phyloP scores from a whole-genome alignment of 2,113 vertebrate genomes.

The Anser cygnoides region DNA sequence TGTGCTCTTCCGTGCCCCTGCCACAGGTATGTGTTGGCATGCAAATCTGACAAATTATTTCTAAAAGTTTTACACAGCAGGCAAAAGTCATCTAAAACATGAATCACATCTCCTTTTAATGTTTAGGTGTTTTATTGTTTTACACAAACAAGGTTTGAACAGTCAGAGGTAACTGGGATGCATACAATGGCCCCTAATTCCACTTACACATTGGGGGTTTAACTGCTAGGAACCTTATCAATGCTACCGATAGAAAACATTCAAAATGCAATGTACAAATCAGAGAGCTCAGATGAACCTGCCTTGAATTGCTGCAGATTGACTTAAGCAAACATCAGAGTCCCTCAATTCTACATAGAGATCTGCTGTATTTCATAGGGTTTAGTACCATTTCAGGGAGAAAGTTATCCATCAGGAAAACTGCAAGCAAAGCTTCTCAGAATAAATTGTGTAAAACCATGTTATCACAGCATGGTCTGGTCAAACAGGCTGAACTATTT shows the following conservation, averaged over 20 bases:
- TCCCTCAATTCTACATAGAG: not conserved
- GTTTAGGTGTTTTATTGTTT: not conserved
- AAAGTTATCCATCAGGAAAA: not conserved
- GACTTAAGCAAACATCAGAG: not conserved
- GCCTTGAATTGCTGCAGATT: not conserved
- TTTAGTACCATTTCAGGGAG: not conserved
- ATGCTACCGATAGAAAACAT: not conserved
- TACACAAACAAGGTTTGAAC: not conserved
- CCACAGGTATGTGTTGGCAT: not conserved
- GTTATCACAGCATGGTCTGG: not conserved
- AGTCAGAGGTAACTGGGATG: not conserved
- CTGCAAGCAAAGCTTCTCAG: not conserved
- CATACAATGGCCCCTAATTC: not conserved
- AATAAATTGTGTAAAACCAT: not conserved
- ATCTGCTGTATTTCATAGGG: not conserved
- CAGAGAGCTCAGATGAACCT: not conserved
- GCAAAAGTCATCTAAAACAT: not conserved
- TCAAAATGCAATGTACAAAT: not conserved
- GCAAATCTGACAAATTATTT: not conserved
- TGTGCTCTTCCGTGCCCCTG: accelerated
- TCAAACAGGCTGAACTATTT: not conserved
- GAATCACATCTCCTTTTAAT: not conserved
- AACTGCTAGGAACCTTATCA: not conserved
- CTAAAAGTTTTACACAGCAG: not conserved
- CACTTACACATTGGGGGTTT: not conserved